Percentiles rank a stretch among this genome's conserved stretches.
Evolutionary conservation across 2,888 invertebrate genomes (phyloP).

Genomic region (Hipparchia sbordonii): DNA sequence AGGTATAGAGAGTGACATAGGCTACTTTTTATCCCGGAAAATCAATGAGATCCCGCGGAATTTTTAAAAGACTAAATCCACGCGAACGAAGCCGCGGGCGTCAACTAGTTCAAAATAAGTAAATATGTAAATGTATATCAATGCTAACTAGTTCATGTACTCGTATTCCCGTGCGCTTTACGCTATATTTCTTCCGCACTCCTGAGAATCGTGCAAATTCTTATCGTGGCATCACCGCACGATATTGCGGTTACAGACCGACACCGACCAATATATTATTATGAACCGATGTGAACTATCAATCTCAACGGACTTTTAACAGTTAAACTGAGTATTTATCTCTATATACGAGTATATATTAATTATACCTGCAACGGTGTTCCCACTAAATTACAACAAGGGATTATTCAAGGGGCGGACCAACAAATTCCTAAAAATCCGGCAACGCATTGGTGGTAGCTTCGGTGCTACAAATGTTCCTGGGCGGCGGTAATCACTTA

Average conservation of each 20-base stretch:
- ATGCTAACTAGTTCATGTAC: conserved; percentile 7
- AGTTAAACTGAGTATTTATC: background rate
- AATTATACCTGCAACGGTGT: too few relatives aligned
- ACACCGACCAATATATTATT: conserved; percentile 46
- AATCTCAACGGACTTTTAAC: background rate
- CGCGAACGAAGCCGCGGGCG: background rate
- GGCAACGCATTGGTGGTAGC: too few relatives aligned
- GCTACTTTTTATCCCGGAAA: too few relatives aligned
- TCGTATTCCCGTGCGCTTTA: conserved; percentile 40
- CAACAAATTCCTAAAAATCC: too few relatives aligned
- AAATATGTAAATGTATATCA: background rate
- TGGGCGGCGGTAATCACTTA: too few relatives aligned
- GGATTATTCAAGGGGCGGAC: too few relatives aligned
- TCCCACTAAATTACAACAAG: too few relatives aligned
- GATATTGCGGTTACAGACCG: conserved; percentile 54
- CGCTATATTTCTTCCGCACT: conserved; percentile 41
- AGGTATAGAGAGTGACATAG: too few relatives aligned
- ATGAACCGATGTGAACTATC: conserved; percentile 29
- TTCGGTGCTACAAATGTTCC: too few relatives aligned
- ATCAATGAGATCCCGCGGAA: too few relatives aligned
- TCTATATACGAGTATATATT: background rate
- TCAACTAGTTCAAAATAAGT: background rate
- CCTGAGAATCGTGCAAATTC: conserved; percentile 66
- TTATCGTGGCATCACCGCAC: conserved; percentile 69
- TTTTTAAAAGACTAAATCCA: too few relatives aligned